Conservation (phyloP, 2,888 invertebrate genomes). For the Acanthopleura granulata region DNA sequence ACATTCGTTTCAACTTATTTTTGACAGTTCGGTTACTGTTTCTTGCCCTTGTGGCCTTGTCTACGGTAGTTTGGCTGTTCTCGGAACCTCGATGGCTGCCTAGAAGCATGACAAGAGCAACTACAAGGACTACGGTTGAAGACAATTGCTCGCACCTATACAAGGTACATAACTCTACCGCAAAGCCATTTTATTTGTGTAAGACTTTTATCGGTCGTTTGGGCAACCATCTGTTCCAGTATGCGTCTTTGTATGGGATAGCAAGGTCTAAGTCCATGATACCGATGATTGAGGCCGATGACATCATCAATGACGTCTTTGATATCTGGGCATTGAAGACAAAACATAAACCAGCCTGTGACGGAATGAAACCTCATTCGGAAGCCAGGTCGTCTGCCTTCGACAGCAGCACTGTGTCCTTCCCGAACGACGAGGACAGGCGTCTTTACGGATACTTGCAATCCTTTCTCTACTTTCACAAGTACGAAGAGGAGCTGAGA, state of each 20-base stretch:
- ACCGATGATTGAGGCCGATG: neutral
- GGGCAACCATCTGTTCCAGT: conserved; percentile 19
- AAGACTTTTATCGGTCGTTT: conserved; percentile 1
- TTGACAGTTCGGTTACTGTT: no score
- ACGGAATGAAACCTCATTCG: neutral
- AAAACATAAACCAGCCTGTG: neutral
- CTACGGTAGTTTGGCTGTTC: no score
- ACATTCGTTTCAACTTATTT: no score
- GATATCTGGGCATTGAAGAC: neutral
- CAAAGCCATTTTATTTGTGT: neutral
- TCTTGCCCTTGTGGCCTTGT: no score
- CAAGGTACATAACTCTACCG: no score
- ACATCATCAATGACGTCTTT: neutral
- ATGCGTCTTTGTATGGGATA: conserved; percentile 6
- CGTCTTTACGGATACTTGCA: neutral
- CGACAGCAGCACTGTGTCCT: neutral
- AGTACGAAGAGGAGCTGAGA: neutral
- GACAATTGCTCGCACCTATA: no score
- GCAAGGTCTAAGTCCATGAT: neutral
- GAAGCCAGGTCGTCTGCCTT: neutral
- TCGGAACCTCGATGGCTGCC: no score
- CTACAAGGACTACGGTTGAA: no score
- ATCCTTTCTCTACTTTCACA: neutral
- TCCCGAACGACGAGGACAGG: neutral
- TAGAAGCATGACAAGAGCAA: no score